These are phyloP conservation scores for Etheostoma cragini DNA, from an alignment of 2,113 vertebrate genomes.

Conservation along the genomic window DNA sequence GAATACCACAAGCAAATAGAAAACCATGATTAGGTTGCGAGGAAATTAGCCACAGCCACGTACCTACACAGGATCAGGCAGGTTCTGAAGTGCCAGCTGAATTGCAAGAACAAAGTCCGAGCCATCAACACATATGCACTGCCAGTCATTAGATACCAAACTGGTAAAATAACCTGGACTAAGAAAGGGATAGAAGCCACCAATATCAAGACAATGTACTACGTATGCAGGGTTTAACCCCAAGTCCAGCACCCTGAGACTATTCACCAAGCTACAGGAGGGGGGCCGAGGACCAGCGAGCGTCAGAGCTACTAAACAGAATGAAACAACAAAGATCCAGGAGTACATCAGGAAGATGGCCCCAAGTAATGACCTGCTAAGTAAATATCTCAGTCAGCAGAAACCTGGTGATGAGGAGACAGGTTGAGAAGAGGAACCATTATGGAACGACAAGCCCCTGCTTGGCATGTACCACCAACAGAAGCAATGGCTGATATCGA, in stretches of 20 bases:
- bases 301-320: background rate
- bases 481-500: too few species aligned
- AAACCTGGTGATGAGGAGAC: too few species aligned
- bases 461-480: too few species aligned
- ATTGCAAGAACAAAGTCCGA: background rate
- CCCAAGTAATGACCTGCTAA: background rate
- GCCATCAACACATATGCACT: background rate
- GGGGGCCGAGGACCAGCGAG: background rate
- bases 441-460: too few species aligned
- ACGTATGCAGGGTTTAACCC: background rate
- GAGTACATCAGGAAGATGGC: background rate
- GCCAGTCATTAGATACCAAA: background rate
- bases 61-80: background rate
- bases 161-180: background rate
- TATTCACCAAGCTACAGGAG: background rate
- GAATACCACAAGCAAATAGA: background rate
- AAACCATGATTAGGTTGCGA: background rate
- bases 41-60: background rate
- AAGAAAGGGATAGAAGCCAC: background rate
- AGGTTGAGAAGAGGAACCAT: too few species aligned
- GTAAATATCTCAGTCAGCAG: background rate
- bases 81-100: background rate
- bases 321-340: background rate
- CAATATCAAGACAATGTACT: background rate
- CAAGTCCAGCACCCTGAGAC: background rate